Base-by-base conservation (phyloP, 2,888 invertebrate genomes). In the Tenodera sinensis region DNA sequence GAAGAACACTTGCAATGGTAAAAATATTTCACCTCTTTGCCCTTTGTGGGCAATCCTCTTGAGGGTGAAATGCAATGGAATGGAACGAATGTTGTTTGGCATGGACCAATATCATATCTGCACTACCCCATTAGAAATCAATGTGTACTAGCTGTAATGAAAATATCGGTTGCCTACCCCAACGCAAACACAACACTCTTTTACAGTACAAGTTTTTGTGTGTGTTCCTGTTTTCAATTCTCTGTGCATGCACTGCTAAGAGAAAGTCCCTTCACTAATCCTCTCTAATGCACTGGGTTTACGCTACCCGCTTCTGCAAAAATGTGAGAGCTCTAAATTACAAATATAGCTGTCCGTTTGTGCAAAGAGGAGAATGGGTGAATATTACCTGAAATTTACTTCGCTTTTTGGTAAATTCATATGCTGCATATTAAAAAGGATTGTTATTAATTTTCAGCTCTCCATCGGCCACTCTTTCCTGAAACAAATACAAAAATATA, bases 51-150 rank as follows among this genome's bases (percentile, higher is more conserved):
- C 54, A 15, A 54, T 54, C 42, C 84, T 84, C 7, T 84, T 34
- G n/a, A 34, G 84, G 84, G 84, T 15, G 20, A 54, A 54, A 3
- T 30, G 84, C 20, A 20, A 28, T 84, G 84, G 84, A 28, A 84
- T 84, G 84, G 84, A 84, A 7, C 2, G 34, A 28, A 34, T 84
- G 84, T 84, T 84, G 84, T 84, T 84, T 84, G 30, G 25, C 84
- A 34, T 25, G 54, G 54, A 14, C 54, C 54, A 54, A 54, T 54
- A 54, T 28, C 20, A 42, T n/a, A 1, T 34, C 84, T 3, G 42
- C 84, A 42, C 30, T 84, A 84, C 84, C 12, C 84, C 84, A 84
- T 84, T 84, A 84, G 84, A 84, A 84, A 84, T 84, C 84, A 84
- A n/a, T n/a, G 30, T 28, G 30, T 84, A 84, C 84, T 84, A 30